Evolutionary conservation across 2,888 invertebrate species (phyloP), one percentile per base, ranked within the genome.

Genomic region (Scaptomyza reducta): DNA sequence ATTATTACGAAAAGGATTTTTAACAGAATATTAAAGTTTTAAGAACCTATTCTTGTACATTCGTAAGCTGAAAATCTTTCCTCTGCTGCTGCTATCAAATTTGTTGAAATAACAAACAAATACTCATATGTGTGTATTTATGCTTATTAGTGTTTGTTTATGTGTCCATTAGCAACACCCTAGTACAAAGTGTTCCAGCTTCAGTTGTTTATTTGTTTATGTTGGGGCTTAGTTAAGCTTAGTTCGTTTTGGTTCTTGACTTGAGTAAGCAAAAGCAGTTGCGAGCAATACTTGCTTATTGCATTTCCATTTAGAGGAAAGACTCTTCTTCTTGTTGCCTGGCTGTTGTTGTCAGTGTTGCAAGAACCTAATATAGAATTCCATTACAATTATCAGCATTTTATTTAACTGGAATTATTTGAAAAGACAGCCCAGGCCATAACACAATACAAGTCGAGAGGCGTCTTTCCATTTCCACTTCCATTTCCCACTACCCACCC

Each of bases 341-440:
- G n/a, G n/a, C n/a, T n/a, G n/a, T n/a, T 27, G 6, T 16, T 31
- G 50, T 6, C 25, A 18, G 49, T 29, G 16, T 11, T 40, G 40
- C 54, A 60, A 72, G 68, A 70, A 70, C 75, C 66, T 65, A 75
- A 85, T 81, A 70, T 62, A 67, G 50, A 78, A 81, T 82, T 87
- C 79, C 79, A 84, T 81, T 81, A 73, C 75, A 82, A 87, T 82
- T 85, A 87, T 81, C 73, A 78, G 78, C 79, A 87, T 81, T 81
- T 83, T 77, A 77, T 79, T 77, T 53, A 76, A 85, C 27, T 58
- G 53, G 63, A 64, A 70, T 82, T 58, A 79, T 70, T 74, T 65
- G 51, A 74, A 77, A 69, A 74, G 65, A 66, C 40, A 54, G 59
- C 46, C 31, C 38, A 46, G 62, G 49, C 56, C 53, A 60, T 51